These are phyloP conservation scores for Osmerus eperlanus DNA, from an alignment of 2,113 vertebrate species.

Conservation along the genomic window DNA sequence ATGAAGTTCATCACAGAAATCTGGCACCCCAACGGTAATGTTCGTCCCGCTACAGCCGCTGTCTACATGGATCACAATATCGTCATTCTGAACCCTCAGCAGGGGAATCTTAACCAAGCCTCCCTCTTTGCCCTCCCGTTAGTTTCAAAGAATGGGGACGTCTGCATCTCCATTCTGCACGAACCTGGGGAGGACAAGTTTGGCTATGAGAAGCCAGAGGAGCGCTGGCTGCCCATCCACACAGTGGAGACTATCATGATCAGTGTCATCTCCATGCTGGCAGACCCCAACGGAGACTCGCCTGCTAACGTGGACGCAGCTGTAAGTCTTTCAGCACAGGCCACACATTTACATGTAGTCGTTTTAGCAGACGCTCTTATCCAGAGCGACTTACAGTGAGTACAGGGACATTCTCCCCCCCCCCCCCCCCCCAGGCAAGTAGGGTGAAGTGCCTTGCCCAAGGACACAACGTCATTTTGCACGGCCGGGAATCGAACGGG, in stretches of 20 bases:
- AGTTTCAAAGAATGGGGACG: slow-evolving; percentile 75
- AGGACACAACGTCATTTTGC: too few species aligned
- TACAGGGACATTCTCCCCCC: too few species aligned
- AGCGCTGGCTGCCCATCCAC: slow-evolving; percentile 75
- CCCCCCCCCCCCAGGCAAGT: too few species aligned
- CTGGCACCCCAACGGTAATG: slow-evolving; percentile 76
- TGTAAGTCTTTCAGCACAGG: slow-evolving; percentile 51
- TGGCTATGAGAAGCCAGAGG: slow-evolving; percentile 75
- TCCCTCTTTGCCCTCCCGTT: background rate
- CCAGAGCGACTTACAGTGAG: too few species aligned
- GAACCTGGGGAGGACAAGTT: slow-evolving; percentile 77
- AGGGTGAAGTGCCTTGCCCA: too few species aligned
- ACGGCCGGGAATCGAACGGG: too few species aligned
- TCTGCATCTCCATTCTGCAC: slow-evolving; percentile 75
- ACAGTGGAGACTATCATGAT: slow-evolving; percentile 77
- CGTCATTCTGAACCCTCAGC: background rate
- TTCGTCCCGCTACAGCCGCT: background rate
- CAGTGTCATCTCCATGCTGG: slow-evolving; percentile 77
- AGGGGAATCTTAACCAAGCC: background rate
- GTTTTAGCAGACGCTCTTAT: too few species aligned
- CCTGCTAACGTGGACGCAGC: slow-evolving; percentile 77
- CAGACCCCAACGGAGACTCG: slow-evolving; percentile 75
- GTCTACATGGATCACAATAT: background rate
- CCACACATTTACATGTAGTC: too few species aligned
- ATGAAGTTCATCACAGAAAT: slow-evolving; percentile 77